phyloP scores from a whole-genome alignment of 2,888 invertebrate genomes.

The Dichetophora obliterata region DNA sequence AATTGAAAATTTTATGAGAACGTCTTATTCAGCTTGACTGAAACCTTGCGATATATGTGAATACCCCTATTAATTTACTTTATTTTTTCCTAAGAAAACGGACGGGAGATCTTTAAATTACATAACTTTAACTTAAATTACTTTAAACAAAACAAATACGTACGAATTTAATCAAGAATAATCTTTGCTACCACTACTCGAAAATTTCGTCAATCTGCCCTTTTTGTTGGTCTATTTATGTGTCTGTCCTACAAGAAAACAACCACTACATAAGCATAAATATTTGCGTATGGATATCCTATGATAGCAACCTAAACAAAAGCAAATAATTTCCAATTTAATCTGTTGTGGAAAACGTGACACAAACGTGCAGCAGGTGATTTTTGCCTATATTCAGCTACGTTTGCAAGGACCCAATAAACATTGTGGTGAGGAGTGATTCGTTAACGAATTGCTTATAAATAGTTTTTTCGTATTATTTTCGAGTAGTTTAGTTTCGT shows the following conservation, averaged over 20 bases:
- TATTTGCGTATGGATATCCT: slow-evolving; percentile 11
- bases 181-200: neutral
- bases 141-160: neutral
- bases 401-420: too few relatives aligned
- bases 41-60: too few relatives aligned
- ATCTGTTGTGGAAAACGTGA: slow-evolving; percentile 31
- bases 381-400: slow-evolving; percentile 2
- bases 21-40: too few relatives aligned
- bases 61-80: too few relatives aligned
- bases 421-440: too few relatives aligned
- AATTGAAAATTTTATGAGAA: too few relatives aligned
- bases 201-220: neutral
- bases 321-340: slow-evolving; percentile 31
- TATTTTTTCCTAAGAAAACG: too few relatives aligned
- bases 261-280: slow-evolving; percentile 7
- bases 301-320: slow-evolving; percentile 19
- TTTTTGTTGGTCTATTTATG: neutral
- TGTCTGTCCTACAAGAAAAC: slow-evolving; percentile 1
- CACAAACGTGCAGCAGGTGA: slow-evolving; percentile 32
- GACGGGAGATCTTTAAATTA: too few relatives aligned
- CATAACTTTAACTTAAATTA: too few relatives aligned
- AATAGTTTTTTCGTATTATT: too few relatives aligned
- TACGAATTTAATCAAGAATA: slow-evolving; percentile 15
- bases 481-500: too few relatives aligned
- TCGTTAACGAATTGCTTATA: too few relatives aligned